Evolutionary conservation across 2,797 vertebrate species (phyloP).

Genomic region (Acanthornis magna): DNA sequence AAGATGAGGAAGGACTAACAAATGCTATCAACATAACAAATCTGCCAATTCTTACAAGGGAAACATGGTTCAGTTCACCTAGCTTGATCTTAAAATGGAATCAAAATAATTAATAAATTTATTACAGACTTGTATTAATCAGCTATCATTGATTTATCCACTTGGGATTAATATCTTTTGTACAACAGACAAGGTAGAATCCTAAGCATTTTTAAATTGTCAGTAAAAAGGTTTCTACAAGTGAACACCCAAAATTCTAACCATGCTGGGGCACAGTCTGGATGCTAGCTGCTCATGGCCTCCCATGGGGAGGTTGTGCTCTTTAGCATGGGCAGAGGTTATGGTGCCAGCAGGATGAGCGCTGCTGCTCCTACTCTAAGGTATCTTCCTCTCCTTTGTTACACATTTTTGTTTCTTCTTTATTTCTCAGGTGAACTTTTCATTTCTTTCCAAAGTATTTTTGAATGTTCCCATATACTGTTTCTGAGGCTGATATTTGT

Average conservation of each 20-base stretch:
- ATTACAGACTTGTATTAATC: not conserved
- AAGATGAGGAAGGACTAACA: not conserved
- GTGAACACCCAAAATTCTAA: not conserved
- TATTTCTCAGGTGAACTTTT: not conserved
- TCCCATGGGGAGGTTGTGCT: not conserved
- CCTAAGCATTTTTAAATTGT: not conserved
- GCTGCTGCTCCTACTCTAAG: not conserved
- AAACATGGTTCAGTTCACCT: not conserved
- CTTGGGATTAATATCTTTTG: not conserved
- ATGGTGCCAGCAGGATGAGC: not conserved
- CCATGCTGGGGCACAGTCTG: fast-evolving
- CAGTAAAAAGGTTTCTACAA: not conserved
- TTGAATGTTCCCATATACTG: not conserved
- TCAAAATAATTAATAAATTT: not conserved
- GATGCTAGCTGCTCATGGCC: not conserved
- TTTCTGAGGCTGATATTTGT: not conserved
- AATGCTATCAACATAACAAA: not conserved
- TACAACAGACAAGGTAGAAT: not conserved
- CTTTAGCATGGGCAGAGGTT: not conserved
- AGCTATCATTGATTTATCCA: not conserved
- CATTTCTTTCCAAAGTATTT: not conserved
- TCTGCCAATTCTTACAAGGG: not conserved
- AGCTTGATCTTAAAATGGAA: not conserved
- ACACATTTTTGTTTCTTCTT: not conserved
- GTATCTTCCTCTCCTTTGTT: not conserved